Conservation (phyloP, 1,140 invertebrate species). For the Dendrolimus punctatus region DNA sequence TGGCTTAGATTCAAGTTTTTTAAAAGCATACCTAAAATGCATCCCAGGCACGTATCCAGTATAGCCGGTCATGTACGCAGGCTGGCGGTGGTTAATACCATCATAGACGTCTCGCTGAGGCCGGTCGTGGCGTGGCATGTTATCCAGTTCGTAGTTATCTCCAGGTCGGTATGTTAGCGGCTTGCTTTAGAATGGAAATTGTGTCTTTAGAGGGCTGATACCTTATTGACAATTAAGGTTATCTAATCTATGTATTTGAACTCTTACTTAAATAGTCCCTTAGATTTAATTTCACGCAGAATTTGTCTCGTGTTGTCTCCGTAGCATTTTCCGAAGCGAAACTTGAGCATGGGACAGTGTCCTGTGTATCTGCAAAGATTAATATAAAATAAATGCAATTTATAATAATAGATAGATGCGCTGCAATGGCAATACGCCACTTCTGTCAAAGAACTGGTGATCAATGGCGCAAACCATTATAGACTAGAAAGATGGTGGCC, state of each 20-base stretch:
- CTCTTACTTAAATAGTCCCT: conserved; percentile 62
- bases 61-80: conserved; percentile 78
- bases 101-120: conserved; percentile 60
- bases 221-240: too few relatives aligned
- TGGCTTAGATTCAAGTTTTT: background rate
- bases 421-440: too few relatives aligned
- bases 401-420: too few relatives aligned
- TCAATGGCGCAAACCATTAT: too few relatives aligned
- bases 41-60: conserved; percentile 74
- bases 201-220: too few relatives aligned
- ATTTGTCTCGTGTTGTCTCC: conserved; percentile 81
- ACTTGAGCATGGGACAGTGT: conserved; percentile 82
- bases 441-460: too few relatives aligned
- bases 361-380: conserved; percentile 76
- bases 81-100: conserved; percentile 54
- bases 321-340: conserved; percentile 80
- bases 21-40: conserved; percentile 46
- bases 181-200: conserved; percentile 23
- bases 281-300: conserved; percentile 71
- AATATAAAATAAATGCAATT: too few relatives aligned
- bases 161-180: conserved; percentile 53
- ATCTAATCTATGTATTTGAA: background rate
- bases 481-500: too few relatives aligned
- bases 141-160: conserved; percentile 53
- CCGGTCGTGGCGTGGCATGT: conserved; percentile 44